Evolutionary conservation across 2,113 vertebrate genomes (phyloP).

Genomic region (Pygoscelis antarcticus): DNA sequence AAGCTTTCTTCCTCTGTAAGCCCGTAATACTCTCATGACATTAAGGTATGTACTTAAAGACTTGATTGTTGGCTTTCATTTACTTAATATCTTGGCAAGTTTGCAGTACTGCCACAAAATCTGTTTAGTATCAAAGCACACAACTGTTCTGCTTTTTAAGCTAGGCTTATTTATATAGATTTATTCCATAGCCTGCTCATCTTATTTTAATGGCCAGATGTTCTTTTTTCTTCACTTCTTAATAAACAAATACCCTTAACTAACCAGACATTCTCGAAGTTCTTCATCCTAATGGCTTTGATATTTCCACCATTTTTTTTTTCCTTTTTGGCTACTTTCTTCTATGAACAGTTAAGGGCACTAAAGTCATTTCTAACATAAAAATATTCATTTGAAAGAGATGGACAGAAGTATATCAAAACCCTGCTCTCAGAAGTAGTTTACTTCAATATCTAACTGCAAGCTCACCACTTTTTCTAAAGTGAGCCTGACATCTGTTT

Average conservation of each 20-base stretch:
- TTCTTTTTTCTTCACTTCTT: slow-evolving; percentile 55
- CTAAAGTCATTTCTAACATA: neutral
- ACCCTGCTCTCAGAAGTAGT: neutral
- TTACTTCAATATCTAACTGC: slow-evolving; percentile 1
- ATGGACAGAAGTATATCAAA: neutral
- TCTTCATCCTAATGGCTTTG: neutral
- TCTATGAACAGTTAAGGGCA: neutral
- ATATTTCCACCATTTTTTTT: neutral
- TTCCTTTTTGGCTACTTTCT: neutral
- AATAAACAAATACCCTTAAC: slow-evolving; percentile 52
- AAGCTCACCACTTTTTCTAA: slow-evolving; percentile 34
- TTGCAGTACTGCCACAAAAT: slow-evolving; percentile 34
- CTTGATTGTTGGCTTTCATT: slow-evolving; percentile 64
- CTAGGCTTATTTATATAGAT: slow-evolving; percentile 60
- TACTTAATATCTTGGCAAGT: slow-evolving; percentile 61
- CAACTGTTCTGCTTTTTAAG: slow-evolving; percentile 56
- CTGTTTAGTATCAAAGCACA: slow-evolving; percentile 59
- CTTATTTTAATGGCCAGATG: slow-evolving; percentile 66
- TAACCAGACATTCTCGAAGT: neutral
- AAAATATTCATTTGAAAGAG: neutral
- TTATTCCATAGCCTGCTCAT: slow-evolving; percentile 51
- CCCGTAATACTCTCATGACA: slow-evolving; percentile 44
- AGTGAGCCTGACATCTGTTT: slow-evolving; percentile 58
- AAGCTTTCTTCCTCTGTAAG: slow-evolving; percentile 29
- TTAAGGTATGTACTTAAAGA: slow-evolving; percentile 61